Evolutionary conservation across 2,113 vertebrate species (phyloP).

Genomic region (Labrus mixtus): DNA sequence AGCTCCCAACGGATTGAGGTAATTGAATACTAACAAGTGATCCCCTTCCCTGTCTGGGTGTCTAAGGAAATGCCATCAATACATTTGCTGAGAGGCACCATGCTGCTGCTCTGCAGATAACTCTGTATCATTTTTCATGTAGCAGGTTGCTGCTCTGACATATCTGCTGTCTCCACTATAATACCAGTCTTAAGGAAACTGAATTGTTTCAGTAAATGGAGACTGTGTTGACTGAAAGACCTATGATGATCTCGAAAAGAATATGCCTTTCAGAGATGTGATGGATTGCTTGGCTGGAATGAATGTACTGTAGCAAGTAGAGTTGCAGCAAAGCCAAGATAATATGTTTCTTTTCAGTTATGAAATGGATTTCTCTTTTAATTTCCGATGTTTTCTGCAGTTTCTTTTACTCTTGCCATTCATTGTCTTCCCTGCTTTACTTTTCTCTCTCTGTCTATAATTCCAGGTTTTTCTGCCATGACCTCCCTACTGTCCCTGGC

Average conservation of each 20-base stretch:
- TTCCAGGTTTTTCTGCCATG: slow-evolving; percentile 94
- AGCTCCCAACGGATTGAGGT: slow-evolving; percentile 25
- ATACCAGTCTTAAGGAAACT: slow-evolving; percentile 49
- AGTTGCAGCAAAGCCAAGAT: slow-evolving; percentile 28
- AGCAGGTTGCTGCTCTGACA: slow-evolving; percentile 56
- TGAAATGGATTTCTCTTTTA: slow-evolving; percentile 3
- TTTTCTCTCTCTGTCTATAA: slow-evolving; percentile 37
- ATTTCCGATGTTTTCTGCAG: slow-evolving; percentile 1
- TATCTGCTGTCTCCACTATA: slow-evolving; percentile 61
- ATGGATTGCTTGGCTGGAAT: slow-evolving; percentile 56
- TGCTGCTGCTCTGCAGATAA: slow-evolving; percentile 66
- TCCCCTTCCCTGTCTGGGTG: slow-evolving; percentile 40
- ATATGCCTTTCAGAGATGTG: slow-evolving; percentile 41
- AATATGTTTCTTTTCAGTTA: slow-evolving; percentile 8
- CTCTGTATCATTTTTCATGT: slow-evolving; percentile 63
- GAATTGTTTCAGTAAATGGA: slow-evolving; percentile 51
- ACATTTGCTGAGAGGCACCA: slow-evolving; percentile 56
- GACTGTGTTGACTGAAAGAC: slow-evolving; percentile 53
- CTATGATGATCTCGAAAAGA: slow-evolving; percentile 43
- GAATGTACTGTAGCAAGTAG: slow-evolving; percentile 27
- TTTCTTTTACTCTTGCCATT: slow-evolving; percentile 4
- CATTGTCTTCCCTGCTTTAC: slow-evolving; percentile 11
- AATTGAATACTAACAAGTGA: slow-evolving; percentile 64
- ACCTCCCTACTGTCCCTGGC: slow-evolving; percentile 98
- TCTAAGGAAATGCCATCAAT: slow-evolving; percentile 67